Evolutionary conservation across 2,888 invertebrate species (phyloP), one percentile per base, ranked within the genome.

Genomic region (Ferdinandea cuprea): DNA sequence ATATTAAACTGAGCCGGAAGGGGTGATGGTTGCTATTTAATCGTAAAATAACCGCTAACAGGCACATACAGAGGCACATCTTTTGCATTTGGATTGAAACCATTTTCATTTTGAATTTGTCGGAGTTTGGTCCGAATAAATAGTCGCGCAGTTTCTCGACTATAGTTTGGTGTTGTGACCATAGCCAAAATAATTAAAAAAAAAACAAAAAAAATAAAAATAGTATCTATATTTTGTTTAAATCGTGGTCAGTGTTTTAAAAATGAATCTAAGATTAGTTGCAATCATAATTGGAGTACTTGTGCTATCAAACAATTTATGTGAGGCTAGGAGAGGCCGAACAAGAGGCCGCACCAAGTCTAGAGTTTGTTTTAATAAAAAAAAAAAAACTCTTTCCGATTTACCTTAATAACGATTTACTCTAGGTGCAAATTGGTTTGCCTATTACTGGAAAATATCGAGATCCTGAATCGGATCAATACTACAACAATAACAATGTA

Each of bases 391-490:
- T 5, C n/a, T n/a, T 44, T 13, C 19, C 0, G 11, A 11, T 40
- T 72, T 2, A 15, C 37, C 52, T 44, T 19, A 42, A 63, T 42
- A 44, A 4, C 42, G 30, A 76, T 63, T 42, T 30, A 48, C 28
- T n/a, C 9, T 89, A 94, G 93, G 94, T 96, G 68, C 96, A 96
- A 93, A 96, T 96, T 87, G 96, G 96, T 59, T 90, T 96, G 86
- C 97, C 97, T 1, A 95, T 96, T 73, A 96, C 96, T 35, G 97
- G 97, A 80, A 96, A 97, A 92, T 97, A 97, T 89, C 92, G 96
- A 86, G 97, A 97, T 91, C 95, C 96, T 0, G 97, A 97, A 91
- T 96, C 96, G 6, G 96, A 96, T 91, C 95, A 96, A 88, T 97
- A 97, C 90, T 97, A 97, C 92, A 96, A 96, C 88, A 96, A 97